Evolutionary conservation across 2,888 invertebrate genomes (phyloP).

Genomic region (Pollenia amentaria): DNA sequence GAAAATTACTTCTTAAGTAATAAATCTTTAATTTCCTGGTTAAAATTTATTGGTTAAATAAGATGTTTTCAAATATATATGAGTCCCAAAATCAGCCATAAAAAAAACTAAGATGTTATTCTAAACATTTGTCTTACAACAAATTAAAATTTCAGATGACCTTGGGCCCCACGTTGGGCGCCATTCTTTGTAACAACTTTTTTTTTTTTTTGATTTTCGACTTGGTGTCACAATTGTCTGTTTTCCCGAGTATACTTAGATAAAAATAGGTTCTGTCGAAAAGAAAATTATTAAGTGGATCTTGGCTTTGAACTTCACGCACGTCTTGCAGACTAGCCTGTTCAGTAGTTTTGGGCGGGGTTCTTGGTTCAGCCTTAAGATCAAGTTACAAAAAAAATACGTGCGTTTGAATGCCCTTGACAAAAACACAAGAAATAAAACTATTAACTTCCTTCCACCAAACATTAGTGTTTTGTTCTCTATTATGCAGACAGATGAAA

Average conservation of each 20-base stretch:
- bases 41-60: not conserved
- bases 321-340: not conserved
- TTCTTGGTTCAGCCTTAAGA: too few relatives aligned
- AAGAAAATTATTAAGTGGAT: not conserved
- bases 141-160: not conserved
- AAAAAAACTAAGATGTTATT: not conserved
- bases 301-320: not conserved
- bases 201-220: too few relatives aligned
- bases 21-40: not conserved
- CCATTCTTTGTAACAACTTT: too few relatives aligned
- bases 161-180: not conserved
- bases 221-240: not conserved
- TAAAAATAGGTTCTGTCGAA: not conserved
- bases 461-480: too few relatives aligned
- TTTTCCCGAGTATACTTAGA: not conserved
- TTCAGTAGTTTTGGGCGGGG: too few relatives aligned
- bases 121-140: not conserved
- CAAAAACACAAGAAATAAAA: too few relatives aligned
- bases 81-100: not conserved
- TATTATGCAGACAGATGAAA: not conserved
- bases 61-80: not conserved
- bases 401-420: too few relatives aligned
- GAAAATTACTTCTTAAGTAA: not conserved
- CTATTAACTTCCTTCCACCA: too few relatives aligned
- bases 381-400: too few relatives aligned